Conservation (phyloP, 2,888 invertebrate genomes). For the Lissocephala sabroskyi region DNA sequence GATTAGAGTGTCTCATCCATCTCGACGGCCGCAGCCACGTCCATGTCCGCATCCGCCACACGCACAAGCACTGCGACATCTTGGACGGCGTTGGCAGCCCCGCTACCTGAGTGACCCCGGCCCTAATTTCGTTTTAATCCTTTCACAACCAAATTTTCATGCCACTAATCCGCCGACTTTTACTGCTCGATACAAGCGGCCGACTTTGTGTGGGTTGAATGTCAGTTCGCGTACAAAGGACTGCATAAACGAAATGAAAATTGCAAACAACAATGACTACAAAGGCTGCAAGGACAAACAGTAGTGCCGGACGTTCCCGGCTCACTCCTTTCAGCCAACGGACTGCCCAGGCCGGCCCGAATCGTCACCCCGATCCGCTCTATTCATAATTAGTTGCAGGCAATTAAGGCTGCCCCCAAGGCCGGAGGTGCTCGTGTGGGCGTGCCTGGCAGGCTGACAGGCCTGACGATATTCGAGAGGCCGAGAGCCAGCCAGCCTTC, state of each 20-base stretch:
- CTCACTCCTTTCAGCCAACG: conserved; percentile 45
- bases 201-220: conserved; percentile 1
- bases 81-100: too few relatives aligned
- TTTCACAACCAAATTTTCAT: conserved; percentile 44
- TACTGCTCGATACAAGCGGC: too few relatives aligned
- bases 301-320: conserved; percentile 40
- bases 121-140: conserved; percentile 56
- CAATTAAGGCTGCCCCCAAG: conserved; percentile 53
- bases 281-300: conserved; percentile 64
- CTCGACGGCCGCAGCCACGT: too few relatives aligned
- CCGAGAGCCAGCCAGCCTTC: conserved; percentile 5
- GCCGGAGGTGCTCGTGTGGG: conserved; percentile 33
- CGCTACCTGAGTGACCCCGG: too few relatives aligned
- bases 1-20: too few relatives aligned
- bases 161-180: conserved; percentile 63
- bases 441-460: conserved; percentile 6
- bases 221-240: conserved; percentile 41
- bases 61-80: too few relatives aligned
- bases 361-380: conserved; percentile 11
- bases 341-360: conserved; percentile 11
- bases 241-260: conserved; percentile 67
- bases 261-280: conserved; percentile 68
- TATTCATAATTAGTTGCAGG: conserved; percentile 65
- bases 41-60: too few relatives aligned
- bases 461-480: neutral